Conservation (phyloP, 2,888 invertebrate species). For the Halocaridina rubra region DNA sequence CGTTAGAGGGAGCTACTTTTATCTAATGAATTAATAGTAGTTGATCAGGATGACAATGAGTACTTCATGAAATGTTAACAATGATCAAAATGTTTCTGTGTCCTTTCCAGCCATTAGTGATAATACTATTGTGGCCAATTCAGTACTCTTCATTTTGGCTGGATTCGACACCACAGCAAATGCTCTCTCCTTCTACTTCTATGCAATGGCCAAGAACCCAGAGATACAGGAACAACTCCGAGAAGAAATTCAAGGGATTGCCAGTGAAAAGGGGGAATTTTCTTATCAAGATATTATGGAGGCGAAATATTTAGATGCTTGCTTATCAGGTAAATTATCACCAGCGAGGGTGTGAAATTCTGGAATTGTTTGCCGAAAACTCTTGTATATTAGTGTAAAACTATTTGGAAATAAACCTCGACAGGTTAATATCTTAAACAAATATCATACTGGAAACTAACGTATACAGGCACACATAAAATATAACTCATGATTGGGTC, state of each 20-base stretch:
- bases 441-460: too few species aligned
- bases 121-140: conserved; percentile 69
- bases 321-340: conserved; percentile 33
- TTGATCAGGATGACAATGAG: too few species aligned
- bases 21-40: too few species aligned
- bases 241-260: conserved; percentile 70
- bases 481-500: too few species aligned
- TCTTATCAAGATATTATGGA: conserved; percentile 72
- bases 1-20: too few species aligned
- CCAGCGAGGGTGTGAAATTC: too few species aligned
- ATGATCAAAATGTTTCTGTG: background rate
- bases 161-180: conserved; percentile 77
- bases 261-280: conserved; percentile 70
- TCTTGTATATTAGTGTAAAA: too few species aligned
- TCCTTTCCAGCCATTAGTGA: conserved; percentile 12
- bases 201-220: conserved; percentile 72
- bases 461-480: too few species aligned
- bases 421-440: too few species aligned
- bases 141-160: conserved; percentile 74
- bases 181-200: conserved; percentile 73
- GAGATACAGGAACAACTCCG: conserved; percentile 71
- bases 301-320: conserved; percentile 72
- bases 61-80: background rate
- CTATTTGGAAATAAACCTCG: too few species aligned
- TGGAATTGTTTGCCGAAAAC: too few species aligned